phyloP scores from a whole-genome alignment of 2,113 vertebrate genomes.

The Pomatostomus ruficeps region DNA sequence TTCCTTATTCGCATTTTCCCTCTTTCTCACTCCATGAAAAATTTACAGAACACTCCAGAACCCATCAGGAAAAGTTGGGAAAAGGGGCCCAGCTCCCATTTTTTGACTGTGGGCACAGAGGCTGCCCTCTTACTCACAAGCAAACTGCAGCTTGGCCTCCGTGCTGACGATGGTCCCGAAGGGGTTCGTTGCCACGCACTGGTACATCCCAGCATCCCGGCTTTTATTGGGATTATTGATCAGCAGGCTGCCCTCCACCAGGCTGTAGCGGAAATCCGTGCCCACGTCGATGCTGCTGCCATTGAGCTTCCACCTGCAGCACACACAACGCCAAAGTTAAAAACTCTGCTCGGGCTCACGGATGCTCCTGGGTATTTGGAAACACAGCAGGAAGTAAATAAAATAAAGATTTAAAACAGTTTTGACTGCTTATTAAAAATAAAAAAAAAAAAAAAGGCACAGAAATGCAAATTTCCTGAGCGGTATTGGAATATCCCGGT shows the following conservation, averaged over 20 bases:
- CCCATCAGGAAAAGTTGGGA: background rate
- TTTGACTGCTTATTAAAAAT: background rate
- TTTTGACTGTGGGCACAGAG: background rate
- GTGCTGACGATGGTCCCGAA: constrained; percentile 92
- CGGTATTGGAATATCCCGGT: background rate
- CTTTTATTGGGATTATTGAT: constrained; percentile 90
- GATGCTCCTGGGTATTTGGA: background rate
- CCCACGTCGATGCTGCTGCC: constrained; percentile 81
- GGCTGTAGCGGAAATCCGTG: constrained; percentile 86
- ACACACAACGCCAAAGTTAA: constrained; percentile 63
- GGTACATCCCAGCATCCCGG: constrained; percentile 88
- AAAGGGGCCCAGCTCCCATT: background rate
- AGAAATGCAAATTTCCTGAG: background rate
- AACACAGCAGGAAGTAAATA: background rate
- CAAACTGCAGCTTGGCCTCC: constrained; percentile 91
- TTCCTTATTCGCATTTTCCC: background rate
- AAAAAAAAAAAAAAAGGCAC: background rate
- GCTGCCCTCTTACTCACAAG: constrained; percentile 81
- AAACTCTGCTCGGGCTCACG: constrained; percentile 3
- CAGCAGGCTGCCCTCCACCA: constrained; percentile 89
- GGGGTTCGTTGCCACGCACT: constrained; percentile 92
- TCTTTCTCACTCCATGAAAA: background rate
- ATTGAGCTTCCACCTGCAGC: constrained; percentile 91
- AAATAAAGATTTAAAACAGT: background rate
- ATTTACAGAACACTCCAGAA: background rate